Evolutionary conservation across 2,888 invertebrate genomes (phyloP).

Genomic region (Tachina lurida): DNA sequence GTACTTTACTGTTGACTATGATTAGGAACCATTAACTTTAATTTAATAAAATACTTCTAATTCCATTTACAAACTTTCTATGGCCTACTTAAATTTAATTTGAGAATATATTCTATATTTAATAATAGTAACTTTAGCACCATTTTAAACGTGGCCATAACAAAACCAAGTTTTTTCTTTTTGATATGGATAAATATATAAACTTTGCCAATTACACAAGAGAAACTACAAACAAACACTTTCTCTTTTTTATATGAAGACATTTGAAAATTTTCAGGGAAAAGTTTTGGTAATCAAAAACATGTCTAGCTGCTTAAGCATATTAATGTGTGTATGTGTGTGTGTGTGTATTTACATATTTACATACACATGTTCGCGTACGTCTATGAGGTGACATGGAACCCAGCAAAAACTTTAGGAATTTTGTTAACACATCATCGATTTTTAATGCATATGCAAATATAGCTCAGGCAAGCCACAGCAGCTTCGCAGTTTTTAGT

Average conservation of each 20-base stretch:
- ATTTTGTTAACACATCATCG: no score
- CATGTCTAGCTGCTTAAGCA: conserved; percentile 15
- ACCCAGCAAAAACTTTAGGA: no score
- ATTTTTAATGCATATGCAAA: no score
- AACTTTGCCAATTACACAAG: conserved; percentile 52
- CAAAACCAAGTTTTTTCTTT: background rate
- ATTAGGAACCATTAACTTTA: no score
- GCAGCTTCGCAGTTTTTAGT: no score
- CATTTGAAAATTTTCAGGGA: conserved; percentile 23
- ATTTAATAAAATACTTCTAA: no score
- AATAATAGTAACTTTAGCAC: conserved; percentile 8
- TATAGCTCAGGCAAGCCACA: no score
- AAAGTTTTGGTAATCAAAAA: conserved; percentile 39
- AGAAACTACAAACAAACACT: conserved; percentile 15
- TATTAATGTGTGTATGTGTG: background rate
- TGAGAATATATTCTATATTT: background rate
- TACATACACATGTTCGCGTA: background rate
- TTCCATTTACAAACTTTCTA: background rate
- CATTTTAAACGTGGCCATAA: conserved; percentile 22
- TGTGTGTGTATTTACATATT: background rate
- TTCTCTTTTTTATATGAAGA: background rate
- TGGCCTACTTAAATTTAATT: background rate
- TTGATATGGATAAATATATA: conserved; percentile 32
- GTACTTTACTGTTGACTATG: no score
- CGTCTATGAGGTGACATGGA: background rate